phyloP scores from a whole-genome alignment of 2,113 vertebrate genomes.

The Eonycteris spelaea region DNA sequence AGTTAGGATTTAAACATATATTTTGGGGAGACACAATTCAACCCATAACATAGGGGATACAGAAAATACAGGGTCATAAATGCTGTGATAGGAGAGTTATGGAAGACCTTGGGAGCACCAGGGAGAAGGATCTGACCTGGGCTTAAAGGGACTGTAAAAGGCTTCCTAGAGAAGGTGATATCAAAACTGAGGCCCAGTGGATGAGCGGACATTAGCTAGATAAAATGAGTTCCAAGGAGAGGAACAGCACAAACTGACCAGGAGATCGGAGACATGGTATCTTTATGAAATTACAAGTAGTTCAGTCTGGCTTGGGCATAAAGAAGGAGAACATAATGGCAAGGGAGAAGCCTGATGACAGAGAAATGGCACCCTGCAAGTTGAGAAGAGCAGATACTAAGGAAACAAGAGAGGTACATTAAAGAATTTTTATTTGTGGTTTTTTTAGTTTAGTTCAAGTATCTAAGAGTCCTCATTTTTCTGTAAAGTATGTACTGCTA shows the following conservation, averaged over 20 bases:
- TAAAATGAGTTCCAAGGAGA: neutral
- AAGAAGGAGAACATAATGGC: neutral
- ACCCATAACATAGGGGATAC: neutral
- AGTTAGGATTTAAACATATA: neutral
- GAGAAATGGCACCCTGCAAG: neutral
- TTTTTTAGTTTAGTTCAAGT: neutral
- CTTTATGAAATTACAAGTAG: neutral
- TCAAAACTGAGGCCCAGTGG: neutral
- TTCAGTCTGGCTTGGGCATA: neutral
- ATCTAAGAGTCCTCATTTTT: neutral
- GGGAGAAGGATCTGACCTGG: neutral
- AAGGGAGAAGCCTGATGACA: neutral
- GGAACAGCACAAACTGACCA: neutral
- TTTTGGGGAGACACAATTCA: neutral
- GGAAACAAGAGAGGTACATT: neutral
- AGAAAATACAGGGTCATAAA: neutral
- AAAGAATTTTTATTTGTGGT: neutral
- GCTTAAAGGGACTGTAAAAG: neutral
- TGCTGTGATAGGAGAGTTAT: neutral
- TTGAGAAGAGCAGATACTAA: neutral
- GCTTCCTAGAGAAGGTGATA: neutral
- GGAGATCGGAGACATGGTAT: neutral
- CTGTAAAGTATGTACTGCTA: fast-evolving
- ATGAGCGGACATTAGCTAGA: neutral
- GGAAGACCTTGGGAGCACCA: neutral